phyloP scores from a whole-genome alignment of 2,797 vertebrate genomes.

The Holocentrus rufus region DNA sequence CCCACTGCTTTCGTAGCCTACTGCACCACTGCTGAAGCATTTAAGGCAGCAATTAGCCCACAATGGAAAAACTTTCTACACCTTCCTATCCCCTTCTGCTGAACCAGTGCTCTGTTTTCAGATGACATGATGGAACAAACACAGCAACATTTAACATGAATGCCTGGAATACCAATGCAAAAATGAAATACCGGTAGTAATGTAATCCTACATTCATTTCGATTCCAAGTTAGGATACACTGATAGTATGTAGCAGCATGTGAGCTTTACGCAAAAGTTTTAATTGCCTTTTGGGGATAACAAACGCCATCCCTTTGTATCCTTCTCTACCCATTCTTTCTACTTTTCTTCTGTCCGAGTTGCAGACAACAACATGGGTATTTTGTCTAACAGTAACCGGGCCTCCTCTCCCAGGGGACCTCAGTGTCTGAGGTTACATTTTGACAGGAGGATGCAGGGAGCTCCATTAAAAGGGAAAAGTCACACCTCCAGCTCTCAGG shows the following conservation, averaged over 20 bases:
- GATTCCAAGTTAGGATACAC: no score
- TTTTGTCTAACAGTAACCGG: background rate
- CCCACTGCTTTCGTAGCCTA: slow-evolving; percentile 28
- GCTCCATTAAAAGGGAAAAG: slow-evolving; percentile 34
- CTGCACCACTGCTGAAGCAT: slow-evolving; percentile 16
- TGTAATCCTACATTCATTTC: no score
- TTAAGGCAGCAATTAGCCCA: slow-evolving; percentile 22
- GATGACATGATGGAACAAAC: background rate
- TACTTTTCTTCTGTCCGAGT: no score
- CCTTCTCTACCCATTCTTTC: no score
- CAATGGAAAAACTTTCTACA: slow-evolving; percentile 31
- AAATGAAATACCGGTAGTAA: background rate
- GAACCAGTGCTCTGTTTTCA: background rate
- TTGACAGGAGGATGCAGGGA: slow-evolving; percentile 1
- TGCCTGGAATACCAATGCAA: background rate
- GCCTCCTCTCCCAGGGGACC: background rate
- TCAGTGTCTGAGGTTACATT: slow-evolving; percentile 1
- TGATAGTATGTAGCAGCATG: no score
- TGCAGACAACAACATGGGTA: background rate
- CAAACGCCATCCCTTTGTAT: no score
- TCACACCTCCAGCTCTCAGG: slow-evolving; percentile 21
- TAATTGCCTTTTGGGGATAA: no score
- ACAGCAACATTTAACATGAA: background rate
- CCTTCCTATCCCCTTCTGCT: background rate
- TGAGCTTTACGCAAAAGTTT: no score